phyloP scores from a whole-genome alignment of 2,797 vertebrate genomes.

The Gephyroberyx darwinii region DNA sequence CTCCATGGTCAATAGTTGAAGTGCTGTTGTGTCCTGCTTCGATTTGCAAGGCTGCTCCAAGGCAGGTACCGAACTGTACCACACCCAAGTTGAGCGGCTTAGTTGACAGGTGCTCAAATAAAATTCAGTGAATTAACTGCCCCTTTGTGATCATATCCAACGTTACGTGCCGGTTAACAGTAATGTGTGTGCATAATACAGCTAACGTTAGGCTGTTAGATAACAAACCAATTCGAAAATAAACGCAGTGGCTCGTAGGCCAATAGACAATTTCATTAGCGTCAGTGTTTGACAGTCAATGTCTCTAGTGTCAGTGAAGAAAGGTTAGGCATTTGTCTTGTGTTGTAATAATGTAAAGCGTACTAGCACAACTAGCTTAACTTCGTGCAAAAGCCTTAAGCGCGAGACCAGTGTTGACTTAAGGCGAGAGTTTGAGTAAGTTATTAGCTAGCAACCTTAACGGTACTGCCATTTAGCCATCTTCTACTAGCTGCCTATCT shows the following conservation, averaged over 20 bases:
- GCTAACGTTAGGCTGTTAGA: not conserved
- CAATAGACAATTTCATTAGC: not conserved
- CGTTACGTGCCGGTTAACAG: not conserved
- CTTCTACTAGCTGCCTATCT: not conserved
- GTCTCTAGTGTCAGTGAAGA: constrained; percentile 5
- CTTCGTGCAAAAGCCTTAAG: not conserved
- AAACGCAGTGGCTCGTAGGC: not conserved
- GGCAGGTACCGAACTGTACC: constrained; percentile 4
- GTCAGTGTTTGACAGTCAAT: constrained; percentile 12
- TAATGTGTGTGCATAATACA: constrained; percentile 20
- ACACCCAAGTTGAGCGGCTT: not conserved
- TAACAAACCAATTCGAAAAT: not conserved
- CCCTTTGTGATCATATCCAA: not conserved
- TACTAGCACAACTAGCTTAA: constrained; percentile 40
- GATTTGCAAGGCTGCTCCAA: not conserved
- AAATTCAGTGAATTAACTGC: not conserved
- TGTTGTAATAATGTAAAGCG: constrained; percentile 20
- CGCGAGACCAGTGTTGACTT: not conserved
- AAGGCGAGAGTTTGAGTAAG: not conserved
- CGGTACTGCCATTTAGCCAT: constrained; percentile 20
- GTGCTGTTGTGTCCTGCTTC: not conserved
- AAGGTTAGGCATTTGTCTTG: constrained; percentile 14
- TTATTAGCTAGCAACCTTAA: constrained; percentile 2
- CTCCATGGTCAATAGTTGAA: constrained; percentile 64
- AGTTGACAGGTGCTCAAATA: not conserved